Evolutionary conservation across 2,888 invertebrate genomes (phyloP).

Genomic region (Buathra laborator): DNA sequence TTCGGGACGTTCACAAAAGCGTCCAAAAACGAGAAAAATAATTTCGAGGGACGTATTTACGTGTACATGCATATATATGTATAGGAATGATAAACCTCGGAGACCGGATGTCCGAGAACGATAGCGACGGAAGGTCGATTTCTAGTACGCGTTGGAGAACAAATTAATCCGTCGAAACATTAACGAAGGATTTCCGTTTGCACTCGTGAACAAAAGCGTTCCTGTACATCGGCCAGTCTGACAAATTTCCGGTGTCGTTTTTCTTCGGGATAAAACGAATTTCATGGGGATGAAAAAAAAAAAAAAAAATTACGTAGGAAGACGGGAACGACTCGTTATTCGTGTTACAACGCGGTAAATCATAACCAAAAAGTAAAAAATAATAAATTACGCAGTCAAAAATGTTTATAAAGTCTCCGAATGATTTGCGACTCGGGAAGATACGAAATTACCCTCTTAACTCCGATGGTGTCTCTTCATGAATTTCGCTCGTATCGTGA

Average conservation of each 20-base stretch:
- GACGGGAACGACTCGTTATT: background rate
- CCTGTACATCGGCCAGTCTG: background rate
- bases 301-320: background rate
- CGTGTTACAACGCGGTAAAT: conserved; percentile 7
- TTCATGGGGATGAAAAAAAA: background rate
- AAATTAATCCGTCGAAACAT: conserved; percentile 56
- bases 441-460: conserved; percentile 33
- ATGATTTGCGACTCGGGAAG: conserved; percentile 18
- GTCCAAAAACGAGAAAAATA: background rate
- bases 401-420: conserved; percentile 7
- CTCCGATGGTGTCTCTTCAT: background rate
- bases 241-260: background rate
- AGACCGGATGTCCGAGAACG: conserved; percentile 56
- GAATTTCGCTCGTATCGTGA: conserved; percentile 16
- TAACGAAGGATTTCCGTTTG: conserved; percentile 46
- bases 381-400: background rate
- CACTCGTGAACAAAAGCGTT: conserved; percentile 1
- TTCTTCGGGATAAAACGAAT: background rate
- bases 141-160: conserved; percentile 5
- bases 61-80: background rate
- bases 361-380: background rate
- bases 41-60: background rate
- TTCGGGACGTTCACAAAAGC: background rate
- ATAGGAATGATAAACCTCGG: conserved; percentile 28
- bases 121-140: conserved; percentile 55